Base-by-base conservation (phyloP, 2,888 invertebrate species). In the Drosophila picticornis region DNA sequence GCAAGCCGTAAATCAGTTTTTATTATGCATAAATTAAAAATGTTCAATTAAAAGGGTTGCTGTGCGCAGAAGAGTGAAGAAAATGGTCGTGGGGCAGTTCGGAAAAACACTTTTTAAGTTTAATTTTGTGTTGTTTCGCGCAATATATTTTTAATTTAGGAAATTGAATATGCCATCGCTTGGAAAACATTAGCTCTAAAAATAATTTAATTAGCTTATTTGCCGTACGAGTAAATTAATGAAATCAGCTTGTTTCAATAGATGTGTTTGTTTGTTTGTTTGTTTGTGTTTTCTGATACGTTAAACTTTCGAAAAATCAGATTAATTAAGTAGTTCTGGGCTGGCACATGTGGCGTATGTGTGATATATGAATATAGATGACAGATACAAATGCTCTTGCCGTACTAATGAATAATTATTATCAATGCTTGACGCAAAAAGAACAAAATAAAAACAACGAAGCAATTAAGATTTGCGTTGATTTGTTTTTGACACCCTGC, bases 1-100 rank as follows among this genome's bases (percentile, higher is more conserved):
- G 65, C 64, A 29, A 56, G 56, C 75, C 72, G 73, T 85, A 84
- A 85, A 85, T 85, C 84, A 75, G 83, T 82, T 84, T 89, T 87
- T 85, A 85, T 88, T 87, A 77, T 89, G 88, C 90, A 85, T 85
- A 85, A 89, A 89, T 85, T 85, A 89, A 85, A 84, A 85, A 84
- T 82, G 80, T 84, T 77, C 85, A 85, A 85, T 85, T 85, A 89
- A 84, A 87, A 84, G 74, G 69, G 80, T 55, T 63, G 66, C 63
- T 31, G 38, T 22, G 56, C 38, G 22, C 19, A 52, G 36, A 62
- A 6, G 50, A 11, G 31, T 29, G 25, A 27, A 27, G n/a, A 36
- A 65, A 40, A 19, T 25, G n/a, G 4, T 22, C 19, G 9, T 2
- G 36, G 43, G 67, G 57, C 36, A 16, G 16, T 32, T 43, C 22